Percentiles rank a stretch among this genome's conserved stretches.
These are phyloP conservation scores for Tigriopus japonicus DNA, from an alignment of 1,140 invertebrate genomes.

Conservation along the genomic window DNA sequence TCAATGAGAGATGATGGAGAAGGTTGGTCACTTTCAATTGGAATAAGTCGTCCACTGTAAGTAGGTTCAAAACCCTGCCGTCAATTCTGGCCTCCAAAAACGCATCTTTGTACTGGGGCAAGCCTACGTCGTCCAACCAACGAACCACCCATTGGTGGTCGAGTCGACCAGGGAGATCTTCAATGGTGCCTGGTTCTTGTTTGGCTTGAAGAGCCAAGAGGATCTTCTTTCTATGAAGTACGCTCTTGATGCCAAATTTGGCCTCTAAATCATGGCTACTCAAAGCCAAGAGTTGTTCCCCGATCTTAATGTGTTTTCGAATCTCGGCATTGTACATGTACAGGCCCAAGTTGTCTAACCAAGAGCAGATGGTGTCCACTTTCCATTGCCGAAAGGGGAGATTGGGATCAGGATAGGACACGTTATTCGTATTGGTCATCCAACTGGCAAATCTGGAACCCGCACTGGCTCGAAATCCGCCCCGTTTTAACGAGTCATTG, in stretches of 20 bases:
- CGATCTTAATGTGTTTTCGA: conserved; percentile 56
- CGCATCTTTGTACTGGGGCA: conserved; percentile 87
- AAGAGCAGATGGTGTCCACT: conserved; percentile 59
- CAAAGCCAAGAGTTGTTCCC: conserved; percentile 48
- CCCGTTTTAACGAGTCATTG: background rate
- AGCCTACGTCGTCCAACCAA: conserved; percentile 89
- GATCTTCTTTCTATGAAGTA: conserved; percentile 13
- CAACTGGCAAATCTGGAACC: conserved; percentile 1
- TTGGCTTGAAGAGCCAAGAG: conserved; percentile 9
- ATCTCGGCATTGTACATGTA: conserved; percentile 62
- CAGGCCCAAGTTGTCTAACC: conserved; percentile 69
- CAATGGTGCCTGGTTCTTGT: background rate
- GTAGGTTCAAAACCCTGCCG: conserved; percentile 68
- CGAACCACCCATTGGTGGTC: conserved; percentile 36
- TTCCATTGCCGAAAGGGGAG: conserved; percentile 46
- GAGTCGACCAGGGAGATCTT: conserved; percentile 7
- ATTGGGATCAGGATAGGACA: background rate
- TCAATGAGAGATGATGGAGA: conserved; percentile 72
- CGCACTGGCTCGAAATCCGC: background rate
- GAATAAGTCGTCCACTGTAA: conserved; percentile 71
- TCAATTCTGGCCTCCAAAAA: conserved; percentile 79
- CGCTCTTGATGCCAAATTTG: conserved; percentile 28
- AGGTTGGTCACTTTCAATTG: conserved; percentile 65
- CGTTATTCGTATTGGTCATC: background rate
- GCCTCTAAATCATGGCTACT: conserved; percentile 46